These are phyloP conservation scores for Hypena proboscidalis DNA, from an alignment of 2,888 invertebrate genomes.

Conservation along the genomic window DNA sequence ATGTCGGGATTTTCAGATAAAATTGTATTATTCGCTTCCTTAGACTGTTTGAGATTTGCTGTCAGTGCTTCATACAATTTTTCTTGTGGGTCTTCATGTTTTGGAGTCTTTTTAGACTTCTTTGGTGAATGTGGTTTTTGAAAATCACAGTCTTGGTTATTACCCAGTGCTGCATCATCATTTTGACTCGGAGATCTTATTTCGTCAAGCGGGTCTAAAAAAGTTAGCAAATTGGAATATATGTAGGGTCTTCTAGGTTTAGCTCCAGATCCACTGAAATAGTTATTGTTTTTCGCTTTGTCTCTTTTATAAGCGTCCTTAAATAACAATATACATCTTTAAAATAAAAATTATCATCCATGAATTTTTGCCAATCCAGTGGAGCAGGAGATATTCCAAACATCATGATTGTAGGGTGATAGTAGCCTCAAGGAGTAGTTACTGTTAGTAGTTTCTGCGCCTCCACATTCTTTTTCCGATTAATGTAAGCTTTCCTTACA, in stretches of 20 bases:
- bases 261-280: constrained; percentile 5
- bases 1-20: constrained; percentile 11
- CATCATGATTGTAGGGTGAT: no score
- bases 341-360: no score
- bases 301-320: constrained; percentile 9
- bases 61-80: constrained; percentile 9
- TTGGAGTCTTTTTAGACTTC: constrained; percentile 4
- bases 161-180: not conserved
- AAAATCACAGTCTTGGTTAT: constrained; percentile 9
- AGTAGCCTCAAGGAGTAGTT: no score
- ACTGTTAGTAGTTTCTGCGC: no score
- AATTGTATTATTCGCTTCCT: constrained; percentile 1
- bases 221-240: constrained; percentile 10
- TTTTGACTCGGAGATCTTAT: constrained; percentile 13
- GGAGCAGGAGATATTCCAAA: no score
- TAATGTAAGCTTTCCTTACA: no score
- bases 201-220: constrained; percentile 16
- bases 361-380: no score
- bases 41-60: constrained; percentile 6
- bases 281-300: constrained; percentile 4
- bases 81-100: constrained; percentile 2
- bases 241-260: constrained; percentile 11
- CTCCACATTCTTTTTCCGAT: no score
- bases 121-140: constrained; percentile 7
- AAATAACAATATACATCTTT: no score